These are phyloP conservation scores for Pyrochroa serraticornis DNA, from an alignment of 2,888 invertebrate genomes.

Conservation along the genomic window DNA sequence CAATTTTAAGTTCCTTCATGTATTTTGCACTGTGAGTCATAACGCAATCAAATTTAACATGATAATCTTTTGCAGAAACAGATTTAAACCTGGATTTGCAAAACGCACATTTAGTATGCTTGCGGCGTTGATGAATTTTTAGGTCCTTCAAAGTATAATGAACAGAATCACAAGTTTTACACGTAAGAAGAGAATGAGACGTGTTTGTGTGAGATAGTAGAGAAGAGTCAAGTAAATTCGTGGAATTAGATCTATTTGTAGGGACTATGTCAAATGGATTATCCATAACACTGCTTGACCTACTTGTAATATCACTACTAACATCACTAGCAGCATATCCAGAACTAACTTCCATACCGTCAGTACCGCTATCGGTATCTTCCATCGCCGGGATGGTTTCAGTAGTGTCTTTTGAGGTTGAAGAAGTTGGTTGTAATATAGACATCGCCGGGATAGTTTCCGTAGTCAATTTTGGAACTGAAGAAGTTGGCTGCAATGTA, in stretches of 20 bases:
- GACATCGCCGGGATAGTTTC: too few species aligned
- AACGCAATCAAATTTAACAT: constrained; percentile 33
- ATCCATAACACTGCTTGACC: background rate
- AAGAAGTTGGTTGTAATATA: too few species aligned
- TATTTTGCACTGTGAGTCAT: constrained; percentile 30
- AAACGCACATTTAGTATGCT: constrained; percentile 41
- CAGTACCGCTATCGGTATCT: too few species aligned
- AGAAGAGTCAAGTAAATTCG: constrained; percentile 10
- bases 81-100: constrained; percentile 37
- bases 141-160: constrained; percentile 30
- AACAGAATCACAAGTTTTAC: constrained; percentile 39
- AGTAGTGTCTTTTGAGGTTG: too few species aligned
- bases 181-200: constrained; percentile 19
- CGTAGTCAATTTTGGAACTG: too few species aligned
- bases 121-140: constrained; percentile 31
- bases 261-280: background rate
- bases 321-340: too few species aligned
- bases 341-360: too few species aligned
- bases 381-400: too few species aligned
- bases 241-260: background rate
- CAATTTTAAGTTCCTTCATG: constrained; percentile 30
- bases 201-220: constrained; percentile 5
- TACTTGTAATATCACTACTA: too few species aligned
- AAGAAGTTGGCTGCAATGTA: too few species aligned
- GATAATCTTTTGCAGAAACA: constrained; percentile 31